A percentile compares a stretch with the other conserved stretches of the same genome.
Evolutionary conservation across 2,797 vertebrate genomes (phyloP).

Genomic region (Xenops minutus): DNA sequence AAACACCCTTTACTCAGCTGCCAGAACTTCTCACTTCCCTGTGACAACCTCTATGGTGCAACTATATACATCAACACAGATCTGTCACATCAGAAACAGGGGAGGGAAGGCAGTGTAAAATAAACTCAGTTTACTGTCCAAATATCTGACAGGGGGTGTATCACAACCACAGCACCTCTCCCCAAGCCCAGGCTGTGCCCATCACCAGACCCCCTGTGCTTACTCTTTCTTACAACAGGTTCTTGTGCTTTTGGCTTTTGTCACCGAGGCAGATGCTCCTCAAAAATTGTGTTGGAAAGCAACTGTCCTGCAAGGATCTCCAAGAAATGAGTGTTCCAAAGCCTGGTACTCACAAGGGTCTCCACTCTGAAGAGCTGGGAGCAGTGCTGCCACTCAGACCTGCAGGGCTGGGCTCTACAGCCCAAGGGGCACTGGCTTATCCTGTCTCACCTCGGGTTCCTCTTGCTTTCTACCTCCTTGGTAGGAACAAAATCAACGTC

Average conservation of each 20-base stretch:
- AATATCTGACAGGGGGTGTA: not conserved
- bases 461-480: not conserved
- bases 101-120: conserved; percentile 3
- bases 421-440: not conserved
- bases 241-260: not conserved
- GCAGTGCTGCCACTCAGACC: not conserved
- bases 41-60: conserved; percentile 40
- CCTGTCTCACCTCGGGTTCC: not conserved
- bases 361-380: not conserved
- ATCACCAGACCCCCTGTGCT: not conserved
- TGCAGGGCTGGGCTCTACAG: not conserved
- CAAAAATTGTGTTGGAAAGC: not conserved
- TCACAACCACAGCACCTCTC: not conserved
- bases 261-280: accelerated
- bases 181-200: not conserved
- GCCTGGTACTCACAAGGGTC: not conserved
- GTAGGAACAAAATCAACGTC: not conserved
- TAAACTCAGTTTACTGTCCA: conserved; percentile 1
- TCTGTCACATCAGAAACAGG: conserved; percentile 40
- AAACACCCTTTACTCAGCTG: conserved; percentile 30
- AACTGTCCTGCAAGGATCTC: not conserved
- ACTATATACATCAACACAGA: conserved; percentile 10
- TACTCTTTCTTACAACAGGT: not conserved
- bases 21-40: conserved; percentile 48
- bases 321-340: not conserved